Evolutionary conservation across 2,797 vertebrate species (phyloP).

Genomic region (Chaetophractus vellerosus): DNA sequence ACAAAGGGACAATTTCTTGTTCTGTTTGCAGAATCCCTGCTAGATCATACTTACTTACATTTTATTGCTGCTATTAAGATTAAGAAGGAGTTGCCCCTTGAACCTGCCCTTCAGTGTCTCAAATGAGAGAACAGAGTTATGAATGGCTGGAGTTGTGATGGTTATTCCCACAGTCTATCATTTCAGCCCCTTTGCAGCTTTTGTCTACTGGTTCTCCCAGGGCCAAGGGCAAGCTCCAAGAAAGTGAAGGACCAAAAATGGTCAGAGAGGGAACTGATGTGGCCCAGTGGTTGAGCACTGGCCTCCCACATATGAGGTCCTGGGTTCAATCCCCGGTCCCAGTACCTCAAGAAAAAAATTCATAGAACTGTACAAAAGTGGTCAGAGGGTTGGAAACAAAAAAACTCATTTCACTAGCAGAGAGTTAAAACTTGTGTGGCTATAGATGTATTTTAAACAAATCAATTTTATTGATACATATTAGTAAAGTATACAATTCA

Average conservation of each 20-base stretch:
- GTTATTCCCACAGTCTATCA: not conserved
- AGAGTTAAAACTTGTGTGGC: not conserved
- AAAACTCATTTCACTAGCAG: not conserved
- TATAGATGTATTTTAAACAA: too few relatives aligned
- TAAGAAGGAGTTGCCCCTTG: not conserved
- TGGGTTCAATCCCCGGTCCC: too few relatives aligned
- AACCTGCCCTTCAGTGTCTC: not conserved
- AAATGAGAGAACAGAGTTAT: not conserved
- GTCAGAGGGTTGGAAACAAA: not conserved
- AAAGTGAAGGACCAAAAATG: not conserved
- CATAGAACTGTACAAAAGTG: too few relatives aligned
- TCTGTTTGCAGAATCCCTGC: not conserved
- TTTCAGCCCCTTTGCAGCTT: not conserved
- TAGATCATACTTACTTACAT: not conserved
- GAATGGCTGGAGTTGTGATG: not conserved
- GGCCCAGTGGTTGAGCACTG: too few relatives aligned
- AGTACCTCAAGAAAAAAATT: too few relatives aligned
- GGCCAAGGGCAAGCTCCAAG: not conserved
- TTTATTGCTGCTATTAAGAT: not conserved
- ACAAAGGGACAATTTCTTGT: not conserved
- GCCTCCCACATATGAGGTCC: too few relatives aligned
- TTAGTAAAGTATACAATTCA: too few relatives aligned
- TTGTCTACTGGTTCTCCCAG: not conserved
- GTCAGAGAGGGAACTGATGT: too few relatives aligned
- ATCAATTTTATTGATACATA: too few relatives aligned